Evolutionary conservation across 2,113 vertebrate species (phyloP).

Genomic region (Apistogramma diplotaenia): DNA sequence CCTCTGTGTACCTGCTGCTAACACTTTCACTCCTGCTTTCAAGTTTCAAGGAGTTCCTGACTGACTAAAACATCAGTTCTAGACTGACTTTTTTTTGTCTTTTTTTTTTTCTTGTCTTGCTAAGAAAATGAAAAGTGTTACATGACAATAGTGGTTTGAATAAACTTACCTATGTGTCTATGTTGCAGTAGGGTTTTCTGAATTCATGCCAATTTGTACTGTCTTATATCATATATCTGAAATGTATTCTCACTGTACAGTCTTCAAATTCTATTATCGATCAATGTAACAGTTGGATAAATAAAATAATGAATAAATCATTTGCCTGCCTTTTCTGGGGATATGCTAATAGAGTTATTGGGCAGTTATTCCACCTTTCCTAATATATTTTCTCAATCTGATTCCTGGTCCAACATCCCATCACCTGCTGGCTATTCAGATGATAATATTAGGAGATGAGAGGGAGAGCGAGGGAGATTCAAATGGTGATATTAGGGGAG

Average conservation of each 20-base stretch:
- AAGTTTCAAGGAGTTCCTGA: neutral
- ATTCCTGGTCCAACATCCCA: slow-evolving; percentile 52
- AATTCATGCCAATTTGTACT: neutral
- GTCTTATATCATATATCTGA: neutral
- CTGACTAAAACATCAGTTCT: too few species aligned
- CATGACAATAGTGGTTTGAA: neutral
- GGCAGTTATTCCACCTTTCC: slow-evolving; percentile 59
- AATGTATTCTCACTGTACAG: neutral
- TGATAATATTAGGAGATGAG: slow-evolving; percentile 67
- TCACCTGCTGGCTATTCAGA: slow-evolving; percentile 68
- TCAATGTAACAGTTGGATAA: neutral
- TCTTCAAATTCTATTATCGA: slow-evolving; percentile 21
- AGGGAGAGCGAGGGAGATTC: slow-evolving; percentile 58
- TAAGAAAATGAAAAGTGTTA: too few species aligned
- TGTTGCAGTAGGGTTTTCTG: too few species aligned
- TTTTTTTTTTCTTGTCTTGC: too few species aligned
- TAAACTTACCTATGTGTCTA: too few species aligned
- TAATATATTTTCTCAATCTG: slow-evolving; percentile 65
- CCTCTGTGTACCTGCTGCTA: accelerated
- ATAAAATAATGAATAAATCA: slow-evolving; percentile 38
- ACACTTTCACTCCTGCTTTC: neutral
- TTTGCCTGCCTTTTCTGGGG: slow-evolving; percentile 18
- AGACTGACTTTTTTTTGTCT: too few species aligned
- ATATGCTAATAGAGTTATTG: slow-evolving; percentile 47
- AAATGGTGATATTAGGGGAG: slow-evolving; percentile 74